A percentile compares a stretch with the other conserved stretches of the same genome.
These are phyloP conservation scores for Rhizoglyphus robini DNA, from an alignment of 1,140 invertebrate genomes.

Conservation along the genomic window DNA sequence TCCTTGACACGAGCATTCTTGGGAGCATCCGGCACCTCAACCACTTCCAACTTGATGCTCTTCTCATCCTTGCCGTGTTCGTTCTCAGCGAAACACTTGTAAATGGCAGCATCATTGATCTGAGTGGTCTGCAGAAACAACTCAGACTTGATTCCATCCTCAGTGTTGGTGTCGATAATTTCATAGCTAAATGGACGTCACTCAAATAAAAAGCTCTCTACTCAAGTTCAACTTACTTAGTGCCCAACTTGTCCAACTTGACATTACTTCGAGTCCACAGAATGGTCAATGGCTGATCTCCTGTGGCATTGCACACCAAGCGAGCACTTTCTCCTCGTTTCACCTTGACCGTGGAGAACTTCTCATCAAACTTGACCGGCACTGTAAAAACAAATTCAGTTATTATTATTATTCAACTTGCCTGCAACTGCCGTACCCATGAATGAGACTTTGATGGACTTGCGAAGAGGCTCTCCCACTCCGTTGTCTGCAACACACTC, in stretches of 20 bases:
- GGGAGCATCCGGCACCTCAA: slow-evolving; percentile 84
- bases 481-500: neutral
- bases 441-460: neutral
- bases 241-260: slow-evolving; percentile 21
- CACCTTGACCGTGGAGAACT: slow-evolving; percentile 75
- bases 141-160: slow-evolving; percentile 28
- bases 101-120: slow-evolving; percentile 68
- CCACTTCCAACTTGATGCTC: slow-evolving; percentile 54
- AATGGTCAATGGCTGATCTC: slow-evolving; percentile 88
- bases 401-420: neutral
- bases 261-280: slow-evolving; percentile 48
- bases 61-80: slow-evolving; percentile 77
- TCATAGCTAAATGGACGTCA: slow-evolving; percentile 24
- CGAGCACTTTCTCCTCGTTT: slow-evolving; percentile 76
- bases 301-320: slow-evolving; percentile 81
- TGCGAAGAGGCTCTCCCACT: neutral
- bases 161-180: slow-evolving; percentile 26
- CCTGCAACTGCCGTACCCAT: neutral
- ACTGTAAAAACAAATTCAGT: slow-evolving; percentile 42
- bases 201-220: neutral
- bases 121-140: slow-evolving; percentile 72
- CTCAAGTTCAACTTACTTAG: slow-evolving; percentile 9
- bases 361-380: slow-evolving; percentile 82
- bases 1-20: slow-evolving; percentile 77
- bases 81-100: slow-evolving; percentile 74